These are phyloP conservation scores for Odontesthes bonariensis DNA, from an alignment of 2,113 vertebrate species.

Conservation along the genomic window DNA sequence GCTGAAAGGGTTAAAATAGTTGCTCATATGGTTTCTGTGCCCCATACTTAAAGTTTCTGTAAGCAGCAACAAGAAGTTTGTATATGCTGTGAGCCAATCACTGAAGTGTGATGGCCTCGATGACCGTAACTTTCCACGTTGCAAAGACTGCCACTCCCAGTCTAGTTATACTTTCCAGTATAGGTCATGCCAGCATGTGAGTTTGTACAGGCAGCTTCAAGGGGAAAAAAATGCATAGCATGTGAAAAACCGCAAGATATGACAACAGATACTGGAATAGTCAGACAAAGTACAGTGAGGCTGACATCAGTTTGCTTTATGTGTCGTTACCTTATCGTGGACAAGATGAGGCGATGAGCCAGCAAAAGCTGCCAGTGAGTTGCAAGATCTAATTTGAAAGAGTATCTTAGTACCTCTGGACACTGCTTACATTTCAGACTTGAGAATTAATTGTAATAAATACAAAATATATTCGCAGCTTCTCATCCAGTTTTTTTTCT, in stretches of 20 bases:
- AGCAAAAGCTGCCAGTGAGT: slow-evolving; percentile 16
- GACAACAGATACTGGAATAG: slow-evolving; percentile 11
- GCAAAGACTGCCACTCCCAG: neutral
- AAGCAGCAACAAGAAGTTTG: neutral
- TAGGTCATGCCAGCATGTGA: neutral
- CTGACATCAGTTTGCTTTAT: slow-evolving; percentile 8
- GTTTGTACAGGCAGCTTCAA: neutral
- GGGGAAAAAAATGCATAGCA: neutral
- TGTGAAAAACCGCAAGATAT: neutral
- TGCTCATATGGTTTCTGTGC: neutral
- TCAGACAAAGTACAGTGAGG: neutral
- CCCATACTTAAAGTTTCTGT: slow-evolving; percentile 7
- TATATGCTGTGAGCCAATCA: neutral
- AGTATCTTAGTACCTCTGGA: neutral
- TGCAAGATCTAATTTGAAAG: slow-evolving; percentile 34
- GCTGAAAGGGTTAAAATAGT: slow-evolving; percentile 22
- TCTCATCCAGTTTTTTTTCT: neutral
- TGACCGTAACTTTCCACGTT: slow-evolving; percentile 10
- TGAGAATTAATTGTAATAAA: slow-evolving; percentile 17
- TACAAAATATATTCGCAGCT: slow-evolving; percentile 14
- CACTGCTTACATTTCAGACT: slow-evolving; percentile 13
- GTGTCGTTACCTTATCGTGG: slow-evolving; percentile 9
- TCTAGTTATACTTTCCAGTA: neutral
- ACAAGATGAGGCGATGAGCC: slow-evolving; percentile 22
- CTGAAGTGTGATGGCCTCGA: neutral